These are phyloP conservation scores for Micrastur ruficollis DNA, from an alignment of 2,797 vertebrate species.

Conservation along the genomic window DNA sequence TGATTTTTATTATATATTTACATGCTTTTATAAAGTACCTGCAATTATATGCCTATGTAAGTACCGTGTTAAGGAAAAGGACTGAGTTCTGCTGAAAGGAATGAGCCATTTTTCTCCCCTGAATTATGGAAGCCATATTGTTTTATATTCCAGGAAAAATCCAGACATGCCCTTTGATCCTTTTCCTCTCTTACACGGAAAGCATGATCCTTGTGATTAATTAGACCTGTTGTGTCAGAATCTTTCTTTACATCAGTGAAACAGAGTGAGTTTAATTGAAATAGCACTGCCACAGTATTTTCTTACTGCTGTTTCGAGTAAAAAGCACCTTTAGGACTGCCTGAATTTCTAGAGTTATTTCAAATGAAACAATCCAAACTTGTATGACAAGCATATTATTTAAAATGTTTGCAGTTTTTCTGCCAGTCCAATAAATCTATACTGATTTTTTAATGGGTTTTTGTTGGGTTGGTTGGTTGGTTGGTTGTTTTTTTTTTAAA, in stretches of 20 bases:
- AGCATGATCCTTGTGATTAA: neutral
- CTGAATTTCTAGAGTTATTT: neutral
- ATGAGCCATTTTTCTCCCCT: neutral
- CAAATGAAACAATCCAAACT: neutral
- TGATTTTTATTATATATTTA: neutral
- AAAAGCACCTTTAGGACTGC: neutral
- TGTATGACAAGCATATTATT: neutral
- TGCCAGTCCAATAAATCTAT: neutral
- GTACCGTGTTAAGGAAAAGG: neutral
- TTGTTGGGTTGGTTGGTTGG: neutral
- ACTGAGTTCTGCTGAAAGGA: neutral
- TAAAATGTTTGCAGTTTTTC: neutral
- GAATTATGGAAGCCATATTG: neutral
- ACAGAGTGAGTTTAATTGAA: neutral
- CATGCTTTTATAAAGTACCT: neutral
- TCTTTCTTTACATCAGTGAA: neutral
- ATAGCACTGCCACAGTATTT: neutral
- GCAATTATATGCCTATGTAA: neutral
- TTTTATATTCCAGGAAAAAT: neutral
- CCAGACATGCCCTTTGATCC: accelerated
- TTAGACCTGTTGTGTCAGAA: neutral
- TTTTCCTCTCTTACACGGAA: neutral
- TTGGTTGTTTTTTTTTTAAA: neutral
- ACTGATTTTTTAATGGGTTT: neutral
- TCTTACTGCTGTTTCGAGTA: neutral